These are phyloP conservation scores for Panulirus ornatus DNA, from an alignment of 1,140 invertebrate species.

Conservation along the genomic window DNA sequence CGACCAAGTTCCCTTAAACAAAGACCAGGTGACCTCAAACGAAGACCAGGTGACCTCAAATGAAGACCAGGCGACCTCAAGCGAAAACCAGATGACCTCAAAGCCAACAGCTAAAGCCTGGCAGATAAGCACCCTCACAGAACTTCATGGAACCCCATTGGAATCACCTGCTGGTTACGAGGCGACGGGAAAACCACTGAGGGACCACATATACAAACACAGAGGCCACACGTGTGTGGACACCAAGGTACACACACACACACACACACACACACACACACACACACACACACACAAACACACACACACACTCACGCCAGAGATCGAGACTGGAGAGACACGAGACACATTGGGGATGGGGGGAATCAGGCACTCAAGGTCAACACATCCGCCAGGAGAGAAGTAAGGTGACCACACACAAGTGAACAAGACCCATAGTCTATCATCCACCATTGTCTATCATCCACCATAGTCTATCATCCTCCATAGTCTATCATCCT, in stretches of 20 bases:
- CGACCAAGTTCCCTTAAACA: no score
- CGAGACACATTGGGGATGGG: neutral
- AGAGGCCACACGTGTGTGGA: neutral
- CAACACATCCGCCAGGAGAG: neutral
- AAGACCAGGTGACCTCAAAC: no score
- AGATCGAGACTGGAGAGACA: neutral
- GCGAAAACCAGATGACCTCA: no score
- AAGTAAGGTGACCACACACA: neutral
- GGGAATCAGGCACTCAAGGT: neutral
- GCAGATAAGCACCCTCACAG: neutral
- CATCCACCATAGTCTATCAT: neutral
- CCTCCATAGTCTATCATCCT: neutral
- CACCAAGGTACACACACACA: neutral
- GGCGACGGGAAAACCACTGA: neutral
- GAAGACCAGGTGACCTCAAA: no score
- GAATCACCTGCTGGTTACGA: neutral
- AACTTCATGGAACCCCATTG: neutral
- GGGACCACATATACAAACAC: neutral
- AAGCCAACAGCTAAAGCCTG: neutral
- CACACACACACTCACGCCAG: no score
- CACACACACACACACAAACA: no score
- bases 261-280: neutral
- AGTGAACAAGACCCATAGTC: neutral
- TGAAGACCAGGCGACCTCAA: no score
- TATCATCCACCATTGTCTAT: neutral